Percentiles rank a stretch among this genome's conserved stretches.
These are phyloP conservation scores for Benthosema pterotum DNA, from an alignment of 2,797 vertebrate species.

Conservation along the genomic window DNA sequence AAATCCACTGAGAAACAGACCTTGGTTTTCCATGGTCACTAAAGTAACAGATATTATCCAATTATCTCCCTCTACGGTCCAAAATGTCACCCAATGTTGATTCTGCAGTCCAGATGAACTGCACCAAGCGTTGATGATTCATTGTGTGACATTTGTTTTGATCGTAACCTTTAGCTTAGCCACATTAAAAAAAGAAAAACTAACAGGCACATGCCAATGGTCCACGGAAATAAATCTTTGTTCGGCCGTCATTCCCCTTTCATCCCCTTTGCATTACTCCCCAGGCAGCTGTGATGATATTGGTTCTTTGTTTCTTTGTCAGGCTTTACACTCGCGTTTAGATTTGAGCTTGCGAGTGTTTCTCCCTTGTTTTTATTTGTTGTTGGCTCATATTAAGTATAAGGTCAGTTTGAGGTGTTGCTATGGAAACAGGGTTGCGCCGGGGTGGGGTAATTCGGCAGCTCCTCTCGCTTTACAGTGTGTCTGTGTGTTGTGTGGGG, in stretches of 20 bases:
- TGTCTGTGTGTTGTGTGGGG: constrained; percentile 15
- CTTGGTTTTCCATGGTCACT: too few species aligned
- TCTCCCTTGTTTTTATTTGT: constrained; percentile 33
- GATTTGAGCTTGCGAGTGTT: constrained; percentile 19
- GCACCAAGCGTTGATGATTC: neutral
- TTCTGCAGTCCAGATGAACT: constrained; percentile 7
- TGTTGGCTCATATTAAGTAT: constrained; percentile 58
- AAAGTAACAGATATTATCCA: too few species aligned
- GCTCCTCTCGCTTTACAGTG: constrained; percentile 21
- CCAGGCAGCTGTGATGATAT: constrained; percentile 14
- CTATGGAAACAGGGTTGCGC: constrained; percentile 66
- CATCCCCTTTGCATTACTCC: constrained; percentile 19
- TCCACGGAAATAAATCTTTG: constrained; percentile 1
- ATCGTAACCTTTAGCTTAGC: constrained; percentile 14
- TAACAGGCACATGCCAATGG: neutral
- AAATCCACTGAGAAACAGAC: too few species aligned
- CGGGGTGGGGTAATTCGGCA: constrained; percentile 35
- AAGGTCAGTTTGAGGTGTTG: constrained; percentile 73
- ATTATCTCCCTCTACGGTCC: neutral
- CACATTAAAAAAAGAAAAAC: neutral
- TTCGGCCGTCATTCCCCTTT: constrained; percentile 7
- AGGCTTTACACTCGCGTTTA: neutral
- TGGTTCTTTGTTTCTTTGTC: constrained; percentile 26
- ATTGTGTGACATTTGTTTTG: constrained; percentile 15
- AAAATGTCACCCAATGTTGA: constrained; percentile 10